A percentile compares a stretch with the other conserved stretches of the same genome.
These are phyloP conservation scores for Drosophila nebulosa DNA, from an alignment of 1,140 invertebrate genomes.

Conservation along the genomic window DNA sequence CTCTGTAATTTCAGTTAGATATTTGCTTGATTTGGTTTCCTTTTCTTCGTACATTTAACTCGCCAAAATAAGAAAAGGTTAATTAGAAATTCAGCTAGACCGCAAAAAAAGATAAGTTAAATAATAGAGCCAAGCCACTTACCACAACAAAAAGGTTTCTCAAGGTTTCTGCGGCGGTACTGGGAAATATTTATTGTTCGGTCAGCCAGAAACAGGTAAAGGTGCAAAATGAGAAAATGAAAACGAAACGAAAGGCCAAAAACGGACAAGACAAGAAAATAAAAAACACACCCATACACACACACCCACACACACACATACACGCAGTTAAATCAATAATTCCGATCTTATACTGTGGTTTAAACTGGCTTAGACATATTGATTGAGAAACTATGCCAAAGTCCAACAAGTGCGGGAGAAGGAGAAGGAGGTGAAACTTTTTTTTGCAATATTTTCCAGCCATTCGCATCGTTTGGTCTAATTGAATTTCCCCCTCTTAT, in stretches of 20 bases:
- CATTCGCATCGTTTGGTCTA: not conserved
- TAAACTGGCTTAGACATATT: conserved; percentile 50
- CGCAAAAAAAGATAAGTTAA: conserved; percentile 21
- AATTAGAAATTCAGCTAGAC: conserved; percentile 59
- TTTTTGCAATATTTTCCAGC: not conserved
- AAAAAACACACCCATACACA: not conserved
- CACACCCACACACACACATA: not conserved
- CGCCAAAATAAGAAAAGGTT: conserved; percentile 34
- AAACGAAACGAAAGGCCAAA: conserved; percentile 15
- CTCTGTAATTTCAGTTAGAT: conserved; percentile 30
- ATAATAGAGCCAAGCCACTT: conserved; percentile 32
- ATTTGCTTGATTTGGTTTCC: conserved; percentile 29
- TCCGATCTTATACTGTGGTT: conserved; percentile 47
- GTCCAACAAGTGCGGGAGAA: conserved; percentile 34
- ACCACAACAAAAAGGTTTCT: conserved; percentile 46
- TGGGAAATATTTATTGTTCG: conserved; percentile 1
- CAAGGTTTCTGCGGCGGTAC: not conserved
- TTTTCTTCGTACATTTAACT: conserved; percentile 38
- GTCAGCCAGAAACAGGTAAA: conserved; percentile 4
- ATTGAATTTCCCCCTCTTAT: not conserved
- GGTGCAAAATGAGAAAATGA: conserved; percentile 42
- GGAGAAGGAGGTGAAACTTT: not conserved
- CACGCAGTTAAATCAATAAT: conserved; percentile 65
- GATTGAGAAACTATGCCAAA: conserved; percentile 29
- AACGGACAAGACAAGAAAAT: not conserved